Evolutionary conservation across 2,797 vertebrate genomes (phyloP).

Genomic region (Petrocephalus schoutedeni): DNA sequence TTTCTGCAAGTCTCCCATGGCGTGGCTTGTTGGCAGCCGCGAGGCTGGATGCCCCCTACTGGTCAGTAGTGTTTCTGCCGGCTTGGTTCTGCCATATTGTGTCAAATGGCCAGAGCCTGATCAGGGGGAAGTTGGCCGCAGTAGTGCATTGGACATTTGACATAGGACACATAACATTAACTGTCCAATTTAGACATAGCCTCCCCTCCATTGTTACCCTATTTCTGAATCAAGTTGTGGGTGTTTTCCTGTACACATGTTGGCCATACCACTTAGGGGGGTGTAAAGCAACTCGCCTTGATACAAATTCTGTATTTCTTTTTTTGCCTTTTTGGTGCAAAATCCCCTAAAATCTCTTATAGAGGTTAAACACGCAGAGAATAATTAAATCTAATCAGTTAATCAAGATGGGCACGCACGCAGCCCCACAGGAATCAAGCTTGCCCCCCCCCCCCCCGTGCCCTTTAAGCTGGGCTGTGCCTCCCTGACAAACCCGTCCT

Average conservation of each 20-base stretch:
- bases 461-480: background rate
- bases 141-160: background rate
- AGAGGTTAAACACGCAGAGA: background rate
- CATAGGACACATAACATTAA: too few species aligned
- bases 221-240: background rate
- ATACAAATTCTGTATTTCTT: background rate
- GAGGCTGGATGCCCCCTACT: conserved; percentile 72
- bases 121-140: conserved; percentile 42
- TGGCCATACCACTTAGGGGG: background rate
- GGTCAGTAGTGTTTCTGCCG: conserved; percentile 61
- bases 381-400: background rate
- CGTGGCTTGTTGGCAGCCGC: conserved; percentile 27
- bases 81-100: conserved; percentile 67
- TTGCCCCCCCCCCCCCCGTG: background rate
- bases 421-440: background rate
- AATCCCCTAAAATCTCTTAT: background rate
- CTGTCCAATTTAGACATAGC: background rate
- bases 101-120: conserved; percentile 33
- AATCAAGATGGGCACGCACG: background rate
- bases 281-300: background rate
- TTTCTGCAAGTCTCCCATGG: conserved; percentile 40
- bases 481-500: background rate
- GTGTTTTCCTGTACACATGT: background rate
- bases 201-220: background rate
- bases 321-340: background rate